Evolutionary conservation across 2,113 vertebrate species (phyloP), one percentile per base, ranked within the genome.

Genomic region (Girardinichthys multiradiatus): DNA sequence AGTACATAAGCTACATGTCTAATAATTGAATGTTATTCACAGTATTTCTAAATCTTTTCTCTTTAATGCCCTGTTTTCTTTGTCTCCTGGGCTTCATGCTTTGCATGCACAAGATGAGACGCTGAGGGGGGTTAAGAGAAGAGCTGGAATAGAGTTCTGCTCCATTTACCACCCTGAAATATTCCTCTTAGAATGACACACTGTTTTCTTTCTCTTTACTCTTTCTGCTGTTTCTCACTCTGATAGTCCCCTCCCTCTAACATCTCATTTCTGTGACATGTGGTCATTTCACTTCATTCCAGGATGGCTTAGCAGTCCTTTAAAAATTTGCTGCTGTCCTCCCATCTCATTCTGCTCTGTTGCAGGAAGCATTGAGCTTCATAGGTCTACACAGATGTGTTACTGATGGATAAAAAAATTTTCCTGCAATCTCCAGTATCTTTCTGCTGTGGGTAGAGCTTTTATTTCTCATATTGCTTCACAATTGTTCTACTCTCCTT

Each of bases 91-190:
- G 85, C 84, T 81, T 86, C 75, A 80, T 87, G 80, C 86, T 90
- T 91, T 92, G 86, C 91, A 91, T 91, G 87, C 87, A 87, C 85
- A 89, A 83, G 83, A 89, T 86, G 87, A 90, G 87, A 87, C 90
- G 85, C 86, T 59, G 51, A 68, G 83, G 89, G 86, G 89, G 89
- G 89, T 92, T 90, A 91, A 87, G 88, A 88, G 90, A 85, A 84
- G 87, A 90, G 89, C 89, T 87, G 85, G 87, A 91, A 91, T 93
- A 74, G 92, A 89, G 92, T 93, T 92, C 90, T 92, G 90, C 92
- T 93, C 92, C 91, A 93, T 93, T 93, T 93, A 90, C 89, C 88
- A 80, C 74, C 79, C 83, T 91, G 88, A 91, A 91, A 92, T 91
- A 93, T 92, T 91, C 92, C 86, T 88, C 89, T 90, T 81, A 82